Evolutionary conservation across 2,113 vertebrate genomes (phyloP), one percentile per base, ranked within the genome.

Genomic region (Elephantulus edwardii): DNA sequence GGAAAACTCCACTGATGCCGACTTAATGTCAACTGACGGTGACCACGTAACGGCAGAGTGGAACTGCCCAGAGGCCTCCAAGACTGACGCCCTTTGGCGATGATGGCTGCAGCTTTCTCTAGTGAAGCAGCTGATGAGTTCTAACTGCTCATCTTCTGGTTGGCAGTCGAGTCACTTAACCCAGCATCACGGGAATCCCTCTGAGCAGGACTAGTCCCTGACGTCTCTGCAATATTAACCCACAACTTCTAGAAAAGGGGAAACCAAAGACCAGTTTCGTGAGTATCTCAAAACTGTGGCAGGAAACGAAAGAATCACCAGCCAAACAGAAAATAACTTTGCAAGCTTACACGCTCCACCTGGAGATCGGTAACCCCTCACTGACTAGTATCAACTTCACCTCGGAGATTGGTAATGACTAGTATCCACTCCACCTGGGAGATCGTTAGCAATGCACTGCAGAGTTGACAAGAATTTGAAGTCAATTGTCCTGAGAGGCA

Each of bases 351-450:
- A 33, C 40, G 28, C 5, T 14, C 62, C 83, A 54, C 56, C 60
- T 77, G 54, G 40, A 93, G 91, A 85, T 60, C 30, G 28, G 28
- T 82, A 22, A 60, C 30, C 77, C n/a, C 77, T 81, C 13, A 81
- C 24, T 24, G 64, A 91, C n/a, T n/a, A n/a, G n/a, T n/a, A n/a
- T n/a, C n/a, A n/a, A n/a, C n/a, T n/a, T n/a, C n/a, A n/a, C n/a
- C n/a, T n/a, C n/a, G n/a, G n/a, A n/a, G n/a, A n/a, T n/a, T n/a
- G n/a, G n/a, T n/a, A n/a, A n/a, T n/a, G 48, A 10, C 14, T 35
- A 22, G 16, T 80, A 33, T 44, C 28, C 40, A 33, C 5, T 14
- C 62, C 79, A 54, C 56, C 62, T 78, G 66, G 54, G 42, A 93
- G 92, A 82, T 60, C 30, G 22, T 22, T 82, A 22, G 54, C 33